Base-by-base conservation (phyloP, 2,113 vertebrate species). In the Thunnus maccoyii region DNA sequence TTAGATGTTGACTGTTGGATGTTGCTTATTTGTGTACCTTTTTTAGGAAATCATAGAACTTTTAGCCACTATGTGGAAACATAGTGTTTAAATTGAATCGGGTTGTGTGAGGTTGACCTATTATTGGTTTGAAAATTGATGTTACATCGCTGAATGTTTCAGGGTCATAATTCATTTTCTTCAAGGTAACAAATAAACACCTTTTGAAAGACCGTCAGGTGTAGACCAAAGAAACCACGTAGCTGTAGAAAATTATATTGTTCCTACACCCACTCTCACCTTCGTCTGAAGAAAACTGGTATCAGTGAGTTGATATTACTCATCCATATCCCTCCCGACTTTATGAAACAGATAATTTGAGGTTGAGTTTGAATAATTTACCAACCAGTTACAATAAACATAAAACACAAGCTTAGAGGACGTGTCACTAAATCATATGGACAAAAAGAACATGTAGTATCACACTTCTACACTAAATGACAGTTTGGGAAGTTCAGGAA, bases 401-500 rank as follows among this genome's bases (percentile, higher is more conserved):
- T 13, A 47, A 41, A 7, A 25, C 30, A 72, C 65, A 57, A 14
- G 13, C 48, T 71, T 6, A 17, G 22, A 57, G 25, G 41, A 52
- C 3, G 5, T 48, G 22, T 9, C 47, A 60, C 80, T 68, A 64
- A 80, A 61, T 76, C 56, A 68, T 20, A 27, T 16, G 62, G 55
- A 20, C 60, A 9, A 27, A 63, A 54, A 76, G 25, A 3, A 67
- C 63, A 63, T 18, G 58, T 54, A 25, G 30, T 77, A 47, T 80
- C 46, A 13, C 25, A 50, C 15, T 16, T 72, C 7, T 20, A 47
- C 7, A 30, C 17, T 41, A 5, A 81, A 69, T 67, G 64, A 68
- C 44, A 3, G 32, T 36, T 36, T 36, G 7, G 32, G 7, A 60
- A 41, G 32, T 82, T 71, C 1, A 58, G 8, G 60, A 78, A 16